Evolutionary conservation across 1,140 invertebrate genomes (phyloP).

Genomic region (Hycleus cichorii): DNA sequence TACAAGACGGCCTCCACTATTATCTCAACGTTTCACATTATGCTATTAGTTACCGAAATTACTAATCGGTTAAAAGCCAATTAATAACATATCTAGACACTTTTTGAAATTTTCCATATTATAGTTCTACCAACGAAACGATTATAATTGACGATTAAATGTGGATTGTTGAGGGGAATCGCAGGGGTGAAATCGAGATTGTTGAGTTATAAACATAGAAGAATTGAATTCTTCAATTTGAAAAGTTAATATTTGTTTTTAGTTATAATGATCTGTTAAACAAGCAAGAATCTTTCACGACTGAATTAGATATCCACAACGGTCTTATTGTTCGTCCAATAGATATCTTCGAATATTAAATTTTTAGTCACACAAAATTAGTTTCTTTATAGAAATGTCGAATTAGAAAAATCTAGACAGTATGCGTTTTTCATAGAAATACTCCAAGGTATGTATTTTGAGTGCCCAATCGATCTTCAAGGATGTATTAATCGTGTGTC

Average conservation of each 20-base stretch:
- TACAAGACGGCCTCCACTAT: slow-evolving; percentile 7
- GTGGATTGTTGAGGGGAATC: too few species aligned
- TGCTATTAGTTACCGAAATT: too few species aligned
- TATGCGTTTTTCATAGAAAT: not conserved
- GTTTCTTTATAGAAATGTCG: slow-evolving; percentile 20
- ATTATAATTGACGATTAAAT: too few species aligned
- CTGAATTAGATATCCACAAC: slow-evolving; percentile 10
- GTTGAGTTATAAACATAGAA: too few species aligned
- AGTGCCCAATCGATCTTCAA: too few species aligned
- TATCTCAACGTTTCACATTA: slow-evolving; percentile 4
- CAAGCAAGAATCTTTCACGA: not conserved
- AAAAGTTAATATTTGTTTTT: slow-evolving; percentile 16
- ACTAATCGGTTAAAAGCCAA: too few species aligned
- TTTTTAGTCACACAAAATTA: slow-evolving; percentile 22
- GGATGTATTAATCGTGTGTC: too few species aligned
- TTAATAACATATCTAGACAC: too few species aligned
- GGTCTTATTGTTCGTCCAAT: not conserved
- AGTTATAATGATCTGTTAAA: slow-evolving; percentile 12
- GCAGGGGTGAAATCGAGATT: too few species aligned
- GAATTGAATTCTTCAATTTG: slow-evolving; percentile 12
- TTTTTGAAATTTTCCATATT: too few species aligned
- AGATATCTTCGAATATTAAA: slow-evolving; percentile 4
- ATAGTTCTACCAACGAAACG: too few species aligned
- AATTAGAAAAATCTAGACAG: slow-evolving; percentile 16
- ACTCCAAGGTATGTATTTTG: too few species aligned